Evolutionary conservation across 2,113 vertebrate species (phyloP), one percentile per base, ranked within the genome.

Genomic region (Odontesthes bonariensis): DNA sequence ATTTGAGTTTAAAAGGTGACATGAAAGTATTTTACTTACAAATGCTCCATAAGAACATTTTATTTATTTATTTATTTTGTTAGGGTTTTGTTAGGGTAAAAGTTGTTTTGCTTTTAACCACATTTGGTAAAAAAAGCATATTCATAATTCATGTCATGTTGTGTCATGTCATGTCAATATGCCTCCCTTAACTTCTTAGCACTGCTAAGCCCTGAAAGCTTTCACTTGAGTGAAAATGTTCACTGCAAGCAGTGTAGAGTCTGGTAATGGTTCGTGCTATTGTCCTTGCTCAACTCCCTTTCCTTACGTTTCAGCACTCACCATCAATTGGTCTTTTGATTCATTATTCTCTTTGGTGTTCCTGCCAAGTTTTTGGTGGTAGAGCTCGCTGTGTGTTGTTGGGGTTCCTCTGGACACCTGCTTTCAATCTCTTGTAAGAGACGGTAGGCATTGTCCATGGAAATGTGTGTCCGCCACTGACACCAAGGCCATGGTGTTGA

Each of bases 221-320:
- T 42, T 78, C 23, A 70, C 22, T n/a, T 38, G 44, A 60, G 33
- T 22, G 20, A 71, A 12, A 79, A 47, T 49, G 2, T 17, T 46
- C 54, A 42, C 23, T 58, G 44, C 62, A 46, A 79, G 52, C 42
- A 38, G 19, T 49, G 62, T 57, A 17, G 13, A 78, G 20, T 74
- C 55, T 80, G 70, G 53, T 69, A 79, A 66, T 17, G 70, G 52
- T 73, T 77, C 20, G 59, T 75, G 56, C 14, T 14, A 47, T 49
- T 79, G 47, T 57, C 42, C 0, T 3, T 27, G 33, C 67, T 71
- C 27, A 55, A n/a, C 55, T 46, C 52, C 33, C 22, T 22, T 52
- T 20, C 16, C 33, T 27, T 49, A 42, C 81, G 79, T 91, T 89
- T 89, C 83, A 85, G 8, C 87, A 84, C 83, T 83, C 83, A 61